Evolutionary conservation across 2,797 vertebrate genomes (phyloP).

Genomic region (Falco novaeseelandiae): DNA sequence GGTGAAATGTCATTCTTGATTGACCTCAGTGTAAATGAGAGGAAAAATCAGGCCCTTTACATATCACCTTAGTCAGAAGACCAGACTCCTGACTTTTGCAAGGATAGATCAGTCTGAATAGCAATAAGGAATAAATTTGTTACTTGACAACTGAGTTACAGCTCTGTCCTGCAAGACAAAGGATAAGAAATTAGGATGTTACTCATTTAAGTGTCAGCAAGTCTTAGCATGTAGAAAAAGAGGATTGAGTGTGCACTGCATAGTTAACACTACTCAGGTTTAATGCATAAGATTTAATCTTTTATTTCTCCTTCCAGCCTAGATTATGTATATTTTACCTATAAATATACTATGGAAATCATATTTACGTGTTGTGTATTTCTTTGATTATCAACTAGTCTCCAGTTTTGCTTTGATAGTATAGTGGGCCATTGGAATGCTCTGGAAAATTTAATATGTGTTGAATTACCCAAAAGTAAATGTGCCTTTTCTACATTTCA

Average conservation of each 20-base stretch:
- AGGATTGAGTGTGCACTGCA: neutral
- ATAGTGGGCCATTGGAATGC: neutral
- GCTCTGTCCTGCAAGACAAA: neutral
- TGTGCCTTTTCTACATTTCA: constrained; percentile 65
- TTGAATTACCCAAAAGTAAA: neutral
- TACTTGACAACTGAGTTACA: neutral
- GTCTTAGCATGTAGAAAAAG: neutral
- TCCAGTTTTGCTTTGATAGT: neutral
- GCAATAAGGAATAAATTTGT: neutral
- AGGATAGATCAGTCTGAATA: neutral
- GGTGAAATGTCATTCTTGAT: neutral
- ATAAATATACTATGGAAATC: neutral
- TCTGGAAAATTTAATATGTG: neutral
- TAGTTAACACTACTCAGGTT: neutral
- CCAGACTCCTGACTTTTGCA: neutral
- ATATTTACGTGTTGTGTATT: neutral
- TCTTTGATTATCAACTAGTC: neutral
- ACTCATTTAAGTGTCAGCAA: neutral
- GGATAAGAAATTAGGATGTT: neutral
- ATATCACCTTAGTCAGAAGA: neutral
- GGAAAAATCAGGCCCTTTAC: neutral
- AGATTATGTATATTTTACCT: neutral
- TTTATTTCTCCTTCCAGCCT: neutral
- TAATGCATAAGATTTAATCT: neutral
- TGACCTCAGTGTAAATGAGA: neutral